phyloP scores from a whole-genome alignment of 2,797 vertebrate genomes.

The Tinamus major region DNA sequence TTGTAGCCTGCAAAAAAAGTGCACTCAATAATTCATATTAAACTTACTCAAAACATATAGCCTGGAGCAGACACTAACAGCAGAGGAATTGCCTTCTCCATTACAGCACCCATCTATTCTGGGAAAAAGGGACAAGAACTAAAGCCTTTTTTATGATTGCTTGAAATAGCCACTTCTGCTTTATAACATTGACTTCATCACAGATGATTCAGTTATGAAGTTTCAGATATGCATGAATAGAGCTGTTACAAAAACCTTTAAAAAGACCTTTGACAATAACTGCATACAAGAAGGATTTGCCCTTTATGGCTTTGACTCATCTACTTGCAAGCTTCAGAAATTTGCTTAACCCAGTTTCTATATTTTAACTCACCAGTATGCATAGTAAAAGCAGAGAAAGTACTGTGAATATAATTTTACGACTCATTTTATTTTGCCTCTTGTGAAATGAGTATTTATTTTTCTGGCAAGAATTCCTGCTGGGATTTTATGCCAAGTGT shows the following conservation, averaged over 20 bases:
- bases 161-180: background rate
- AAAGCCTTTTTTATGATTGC: background rate
- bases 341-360: background rate
- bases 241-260: background rate
- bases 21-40: background rate
- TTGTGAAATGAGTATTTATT: background rate
- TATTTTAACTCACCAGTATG: background rate
- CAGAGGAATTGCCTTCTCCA: background rate
- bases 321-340: background rate
- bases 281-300: background rate
- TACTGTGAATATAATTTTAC: background rate
- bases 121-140: background rate
- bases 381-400: background rate
- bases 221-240: background rate
- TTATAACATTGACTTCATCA: background rate
- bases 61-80: background rate
- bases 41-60: background rate
- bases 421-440: constrained; percentile 9
- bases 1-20: background rate
- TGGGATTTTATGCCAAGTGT: background rate
- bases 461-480: background rate
- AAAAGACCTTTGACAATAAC: background rate
- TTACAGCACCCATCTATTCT: background rate
- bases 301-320: background rate
- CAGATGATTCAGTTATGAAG: background rate